Evolutionary conservation across 2,113 vertebrate genomes (phyloP).

Genomic region (Myiagra hebetior): DNA sequence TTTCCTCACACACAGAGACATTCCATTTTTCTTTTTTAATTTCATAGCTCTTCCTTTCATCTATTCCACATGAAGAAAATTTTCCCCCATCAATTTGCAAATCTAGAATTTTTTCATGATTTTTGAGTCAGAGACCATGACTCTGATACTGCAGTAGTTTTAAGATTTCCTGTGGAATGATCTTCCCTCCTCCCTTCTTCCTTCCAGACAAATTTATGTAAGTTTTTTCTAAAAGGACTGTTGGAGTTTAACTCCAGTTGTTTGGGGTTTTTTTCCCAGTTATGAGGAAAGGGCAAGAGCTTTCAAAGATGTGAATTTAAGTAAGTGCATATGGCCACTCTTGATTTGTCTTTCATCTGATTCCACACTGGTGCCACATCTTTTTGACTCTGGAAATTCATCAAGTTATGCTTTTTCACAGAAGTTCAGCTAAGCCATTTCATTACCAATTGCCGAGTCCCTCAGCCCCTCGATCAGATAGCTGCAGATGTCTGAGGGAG

Average conservation of each 20-base stretch:
- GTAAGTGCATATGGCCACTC: neutral
- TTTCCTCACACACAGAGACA: neutral
- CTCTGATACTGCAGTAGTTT: neutral
- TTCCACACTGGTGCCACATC: neutral
- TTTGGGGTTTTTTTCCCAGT: neutral
- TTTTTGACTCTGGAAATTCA: neutral
- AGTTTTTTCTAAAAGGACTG: neutral
- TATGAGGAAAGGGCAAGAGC: neutral
- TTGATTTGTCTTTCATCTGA: neutral
- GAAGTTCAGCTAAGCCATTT: neutral
- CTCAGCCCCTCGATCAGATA: too few species aligned
- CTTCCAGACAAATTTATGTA: fast-evolving
- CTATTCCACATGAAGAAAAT: neutral
- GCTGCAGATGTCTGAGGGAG: too few species aligned
- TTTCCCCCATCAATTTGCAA: neutral
- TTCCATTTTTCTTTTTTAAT: neutral
- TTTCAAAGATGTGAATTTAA: neutral
- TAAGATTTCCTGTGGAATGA: neutral
- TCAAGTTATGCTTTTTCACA: neutral
- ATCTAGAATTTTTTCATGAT: neutral
- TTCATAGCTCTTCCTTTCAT: neutral
- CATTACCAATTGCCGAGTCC: too few species aligned
- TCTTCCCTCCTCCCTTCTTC: neutral
- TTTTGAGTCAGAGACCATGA: neutral
- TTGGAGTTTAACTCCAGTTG: neutral